Evolutionary conservation across 2,113 vertebrate species (phyloP), one percentile per base, ranked within the genome.

Genomic region (Bucco capensis): DNA sequence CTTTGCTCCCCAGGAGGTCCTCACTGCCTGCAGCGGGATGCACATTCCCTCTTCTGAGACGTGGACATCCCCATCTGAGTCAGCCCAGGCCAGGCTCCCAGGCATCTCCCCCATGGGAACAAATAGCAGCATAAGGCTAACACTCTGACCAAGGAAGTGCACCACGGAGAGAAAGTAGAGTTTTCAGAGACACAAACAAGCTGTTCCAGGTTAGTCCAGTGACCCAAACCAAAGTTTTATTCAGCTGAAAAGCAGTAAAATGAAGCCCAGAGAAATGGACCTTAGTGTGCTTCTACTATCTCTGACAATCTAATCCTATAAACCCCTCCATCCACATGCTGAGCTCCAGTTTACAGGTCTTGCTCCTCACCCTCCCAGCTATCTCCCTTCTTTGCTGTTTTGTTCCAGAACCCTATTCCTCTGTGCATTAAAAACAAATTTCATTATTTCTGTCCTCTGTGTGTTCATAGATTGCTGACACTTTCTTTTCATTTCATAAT

Each of bases 181-280:
- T 62, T 46, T 50, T 86, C 58, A 85, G 51, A 86, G 83, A 58
- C 62, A 70, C 24, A 46, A 75, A 83, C 1, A 72, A 89, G 82
- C 86, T 78, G 84, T 65, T 92, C 73, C 62, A 25, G 6, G 2
- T 88, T 69, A 94, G 66, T 56, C 85, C 86, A 28, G 74, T 51
- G 82, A 80, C 85, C 77, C 54, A 33, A 92, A 87, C 24, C 58
- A 44, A 77, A 86, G 56, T 31, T 93, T 42, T 58, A 19, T 70
- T 86, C 5, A 2, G 4, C 38, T 90, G 38, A 58, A 69, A 61
- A 92, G 54, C 78, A 76, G n/a, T 44, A 62, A 86, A 86, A 49
- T 12, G 30, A 92, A 84, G 49, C 33, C 25, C 47, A 38, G 23
- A 69, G 42, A 87, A 75, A 85, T 1, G 9, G 61, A 70, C 50